These are phyloP conservation scores for Toxonevra muliebris DNA, from an alignment of 2,888 invertebrate genomes.

Conservation along the genomic window DNA sequence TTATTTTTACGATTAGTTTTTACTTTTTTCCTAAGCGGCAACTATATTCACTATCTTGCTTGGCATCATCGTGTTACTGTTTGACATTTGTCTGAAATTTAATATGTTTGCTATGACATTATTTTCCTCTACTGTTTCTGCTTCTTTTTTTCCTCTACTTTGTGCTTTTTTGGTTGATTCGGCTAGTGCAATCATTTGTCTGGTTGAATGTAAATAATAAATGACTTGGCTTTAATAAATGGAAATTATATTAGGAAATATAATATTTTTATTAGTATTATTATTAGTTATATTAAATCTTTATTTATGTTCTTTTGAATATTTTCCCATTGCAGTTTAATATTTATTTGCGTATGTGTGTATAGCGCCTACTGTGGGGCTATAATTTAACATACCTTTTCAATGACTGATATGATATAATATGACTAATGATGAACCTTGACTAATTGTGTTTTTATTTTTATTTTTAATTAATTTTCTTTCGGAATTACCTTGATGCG, in stretches of 20 bases:
- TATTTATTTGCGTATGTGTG: too few species aligned
- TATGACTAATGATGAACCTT: too few species aligned
- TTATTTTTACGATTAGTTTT: slow-evolving; percentile 17
- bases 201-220: slow-evolving; percentile 15
- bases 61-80: neutral
- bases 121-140: neutral
- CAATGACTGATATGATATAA: too few species aligned
- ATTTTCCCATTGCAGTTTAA: too few species aligned
- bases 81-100: slow-evolving; percentile 14
- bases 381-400: too few species aligned
- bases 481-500: too few species aligned
- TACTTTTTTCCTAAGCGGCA: slow-evolving; percentile 1
- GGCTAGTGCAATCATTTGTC: neutral
- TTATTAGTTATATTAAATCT: too few species aligned
- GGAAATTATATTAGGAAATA: neutral
- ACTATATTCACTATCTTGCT: neutral
- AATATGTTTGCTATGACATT: slow-evolving; percentile 1
- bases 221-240: neutral
- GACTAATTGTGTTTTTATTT: too few species aligned
- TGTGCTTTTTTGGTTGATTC: neutral
- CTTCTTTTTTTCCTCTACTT: neutral
- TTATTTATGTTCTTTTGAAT: too few species aligned
- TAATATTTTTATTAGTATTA: too few species aligned
- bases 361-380: too few species aligned
- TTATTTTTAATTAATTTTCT: too few species aligned